Evolutionary conservation across 2,113 vertebrate genomes (phyloP).

Genomic region (Rhegmatorhina hoffmannsi): DNA sequence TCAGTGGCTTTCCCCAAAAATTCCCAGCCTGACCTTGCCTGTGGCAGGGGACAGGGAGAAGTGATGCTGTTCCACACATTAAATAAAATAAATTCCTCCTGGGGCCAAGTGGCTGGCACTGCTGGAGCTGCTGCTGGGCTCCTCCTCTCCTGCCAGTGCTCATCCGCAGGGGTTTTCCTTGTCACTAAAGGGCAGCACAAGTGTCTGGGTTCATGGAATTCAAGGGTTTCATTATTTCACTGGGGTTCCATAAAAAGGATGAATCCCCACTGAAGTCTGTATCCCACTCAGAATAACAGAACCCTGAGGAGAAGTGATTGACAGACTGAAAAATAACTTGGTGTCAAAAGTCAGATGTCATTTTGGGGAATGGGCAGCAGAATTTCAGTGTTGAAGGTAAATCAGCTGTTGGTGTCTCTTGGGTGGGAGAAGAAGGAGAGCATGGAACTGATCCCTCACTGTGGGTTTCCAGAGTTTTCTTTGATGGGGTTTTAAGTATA

Average conservation of each 20-base stretch:
- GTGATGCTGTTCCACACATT: neutral
- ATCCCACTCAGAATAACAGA: neutral
- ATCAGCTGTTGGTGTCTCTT: neutral
- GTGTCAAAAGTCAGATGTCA: neutral
- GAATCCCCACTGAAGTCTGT: neutral
- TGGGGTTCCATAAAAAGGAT: neutral
- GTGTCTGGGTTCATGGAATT: neutral
- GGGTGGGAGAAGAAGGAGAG: neutral
- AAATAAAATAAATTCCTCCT: neutral
- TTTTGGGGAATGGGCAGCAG: neutral
- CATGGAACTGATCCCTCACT: neutral
- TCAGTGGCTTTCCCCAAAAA: neutral
- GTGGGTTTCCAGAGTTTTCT: neutral
- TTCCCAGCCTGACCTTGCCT: neutral
- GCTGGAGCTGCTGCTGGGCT: neutral
- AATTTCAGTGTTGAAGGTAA: neutral
- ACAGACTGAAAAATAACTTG: neutral
- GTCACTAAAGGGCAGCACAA: neutral
- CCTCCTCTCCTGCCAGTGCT: neutral
- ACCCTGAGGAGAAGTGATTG: neutral
- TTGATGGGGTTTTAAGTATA: neutral
- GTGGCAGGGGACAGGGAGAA: neutral
- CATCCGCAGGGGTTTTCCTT: neutral
- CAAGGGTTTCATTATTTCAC: neutral
- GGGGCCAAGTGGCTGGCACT: neutral